A percentile compares a stretch with the other conserved stretches of the same genome.
Evolutionary conservation across 1,140 invertebrate species (phyloP).

Genomic region (Helicoverpa zea): DNA sequence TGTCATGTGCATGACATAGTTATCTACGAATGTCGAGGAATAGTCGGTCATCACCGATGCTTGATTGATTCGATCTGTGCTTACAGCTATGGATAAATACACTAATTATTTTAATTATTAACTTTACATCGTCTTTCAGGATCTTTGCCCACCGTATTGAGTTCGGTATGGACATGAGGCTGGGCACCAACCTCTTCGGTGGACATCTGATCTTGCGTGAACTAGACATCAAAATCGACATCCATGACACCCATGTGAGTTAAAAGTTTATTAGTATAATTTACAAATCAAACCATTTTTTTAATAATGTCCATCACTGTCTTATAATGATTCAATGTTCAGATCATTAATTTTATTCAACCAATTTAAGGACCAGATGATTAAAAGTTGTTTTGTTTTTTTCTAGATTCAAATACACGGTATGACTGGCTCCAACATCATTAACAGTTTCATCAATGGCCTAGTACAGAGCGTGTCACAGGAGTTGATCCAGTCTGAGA

Average conservation of each 20-base stretch:
- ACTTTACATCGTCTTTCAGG: slow-evolving; percentile 46
- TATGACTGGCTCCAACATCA: slow-evolving; percentile 56
- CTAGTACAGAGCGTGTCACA: slow-evolving; percentile 58
- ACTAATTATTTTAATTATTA: background rate
- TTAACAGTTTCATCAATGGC: slow-evolving; percentile 59
- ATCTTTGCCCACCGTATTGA: slow-evolving; percentile 60
- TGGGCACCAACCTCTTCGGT: slow-evolving; percentile 58
- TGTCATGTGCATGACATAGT: background rate
- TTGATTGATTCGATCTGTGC: too few relatives aligned
- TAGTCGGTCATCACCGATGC: too few relatives aligned
- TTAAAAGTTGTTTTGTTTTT: background rate
- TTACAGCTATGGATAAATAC: background rate
- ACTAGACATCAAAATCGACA: slow-evolving; percentile 59
- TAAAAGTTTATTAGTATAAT: background rate
- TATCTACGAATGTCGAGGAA: too few relatives aligned
- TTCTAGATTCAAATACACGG: slow-evolving; percentile 56
- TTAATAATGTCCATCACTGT: too few relatives aligned
- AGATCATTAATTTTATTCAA: too few relatives aligned
- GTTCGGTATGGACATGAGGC: slow-evolving; percentile 53
- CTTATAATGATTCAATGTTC: too few relatives aligned
- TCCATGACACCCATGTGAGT: slow-evolving; percentile 62
- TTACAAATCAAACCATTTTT: background rate
- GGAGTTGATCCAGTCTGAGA: slow-evolving; percentile 56
- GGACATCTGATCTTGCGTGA: slow-evolving; percentile 57
- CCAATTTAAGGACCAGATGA: too few relatives aligned